Base-by-base conservation (phyloP, 2,888 invertebrate genomes). In the Agonopterix arenella region DNA sequence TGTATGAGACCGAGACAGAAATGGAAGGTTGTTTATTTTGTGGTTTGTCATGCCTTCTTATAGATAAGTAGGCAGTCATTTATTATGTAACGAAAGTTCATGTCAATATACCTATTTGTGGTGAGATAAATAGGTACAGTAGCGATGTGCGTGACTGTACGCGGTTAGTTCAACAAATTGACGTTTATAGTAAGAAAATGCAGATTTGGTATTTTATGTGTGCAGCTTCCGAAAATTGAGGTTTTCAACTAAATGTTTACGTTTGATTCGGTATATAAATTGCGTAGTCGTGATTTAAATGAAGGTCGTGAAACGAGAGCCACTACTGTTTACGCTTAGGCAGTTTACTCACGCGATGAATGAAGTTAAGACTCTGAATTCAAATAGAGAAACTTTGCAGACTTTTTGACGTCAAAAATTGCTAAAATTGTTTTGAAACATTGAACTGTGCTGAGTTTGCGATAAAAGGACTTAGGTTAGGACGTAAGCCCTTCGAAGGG, bases 151-250 rank as follows among this genome's bases (percentile, higher is more conserved):
- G 51, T 51, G 51, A 51, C 51, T 45, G 11, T 8, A 28, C 11
- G 2, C 13, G 38, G 11, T 28, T 8, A n/a, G n/a, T 7, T 18
- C 11, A 36, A 36, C 8, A n/a, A 18, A n/a, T 11, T 44, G 41
- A 41, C 45, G 18, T 45, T 49, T 45, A 45, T 45, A 11, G 8
- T 16, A 28, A 28, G 28, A 28, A 13, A 40, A 48, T 37, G 13
- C 44, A 40, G 10, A 44, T 51, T 47, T 8, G 1, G 41, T 42
- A 47, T 45, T 50, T 47, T 47, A 47, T 38, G 28, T 8, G 8
- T 11, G 36, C 51, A 51, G 51, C 51, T 51, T 51, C 51, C 51
- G 48, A 51, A 51, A n/a, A 37, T 37, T 11, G 49, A 49, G 8
- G 40, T 47, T 40, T 47, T 43, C 11, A 13, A n/a, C 45, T 36